Base-by-base conservation (phyloP, 2,888 invertebrate species). In the Cryptosula pallasiana region DNA sequence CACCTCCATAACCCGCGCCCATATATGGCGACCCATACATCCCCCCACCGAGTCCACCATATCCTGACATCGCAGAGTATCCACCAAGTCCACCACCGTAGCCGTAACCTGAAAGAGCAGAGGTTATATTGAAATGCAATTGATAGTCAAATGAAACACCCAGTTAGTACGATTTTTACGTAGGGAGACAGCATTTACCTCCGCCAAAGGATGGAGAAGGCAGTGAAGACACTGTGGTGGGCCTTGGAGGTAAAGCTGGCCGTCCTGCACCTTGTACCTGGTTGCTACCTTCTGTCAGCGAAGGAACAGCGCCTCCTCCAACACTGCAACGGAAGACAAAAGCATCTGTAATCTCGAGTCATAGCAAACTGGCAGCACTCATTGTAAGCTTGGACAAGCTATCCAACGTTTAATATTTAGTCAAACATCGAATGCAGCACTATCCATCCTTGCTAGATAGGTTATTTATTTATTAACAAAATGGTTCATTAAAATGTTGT, bases 31-130 rank as follows among this genome's bases (percentile, higher is more conserved):
- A 32, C 2, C 29, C 13, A 63, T 63, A 63, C 63, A 32, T 71
- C 16, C 57, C 57, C 3, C 72, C 72, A 45, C 45, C 45, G 20
- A 45, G 5, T 20, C 45, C 45, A 45, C 9, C 9, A 54, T 72
- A 72, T 23, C 35, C 35, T 27, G 1, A 23, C 5, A 23, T 63
- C 1, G 54, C 55, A 9, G 58, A 75, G 57, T 75, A 75, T 3
- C 75, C 75, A 20, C 77, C 76, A 63, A 75, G 75, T n/a, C 77
- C 78, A 34, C 78, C 76, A 20, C 71, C 57, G 13, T 72, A 72
- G 29, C 76, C 74, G 3, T 27, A 5, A 63, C 27, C 63, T 63
- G 32, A 27, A 63, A 63, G 2, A 45, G n/a, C n/a, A n/a, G n/a
- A n/a, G n/a, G n/a, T n/a, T n/a, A n/a, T n/a, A n/a, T n/a, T n/a